These are phyloP conservation scores for Cryptocheilus praepositus DNA, from an alignment of 2,888 invertebrate species.

Conservation along the genomic window DNA sequence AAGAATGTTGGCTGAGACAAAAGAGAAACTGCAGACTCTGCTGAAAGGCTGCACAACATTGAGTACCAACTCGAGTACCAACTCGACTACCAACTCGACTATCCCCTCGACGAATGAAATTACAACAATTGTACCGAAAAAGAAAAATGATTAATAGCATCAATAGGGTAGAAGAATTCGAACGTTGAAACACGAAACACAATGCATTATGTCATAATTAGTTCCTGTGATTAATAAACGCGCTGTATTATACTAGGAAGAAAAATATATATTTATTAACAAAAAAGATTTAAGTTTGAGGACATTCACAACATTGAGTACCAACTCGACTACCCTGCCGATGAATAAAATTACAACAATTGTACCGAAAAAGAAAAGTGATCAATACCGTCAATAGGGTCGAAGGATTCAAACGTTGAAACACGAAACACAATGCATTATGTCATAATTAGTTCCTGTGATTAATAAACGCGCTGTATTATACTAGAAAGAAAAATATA, in stretches of 20 bases:
- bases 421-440: too few relatives aligned
- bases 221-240: too few relatives aligned
- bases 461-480: too few relatives aligned
- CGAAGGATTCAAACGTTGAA: too few relatives aligned
- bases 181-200: too few relatives aligned
- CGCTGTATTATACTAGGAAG: too few relatives aligned
- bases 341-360: neutral
- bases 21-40: conserved; percentile 31
- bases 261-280: too few relatives aligned
- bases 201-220: too few relatives aligned
- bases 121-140: neutral
- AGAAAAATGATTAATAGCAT: neutral
- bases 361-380: neutral
- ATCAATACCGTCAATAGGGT: neutral
- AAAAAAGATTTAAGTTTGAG: too few relatives aligned
- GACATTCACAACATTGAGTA: conserved; percentile 4
- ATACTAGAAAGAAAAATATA: too few relatives aligned
- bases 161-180: too few relatives aligned
- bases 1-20: conserved; percentile 39
- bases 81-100: neutral
- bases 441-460: too few relatives aligned
- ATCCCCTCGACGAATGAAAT: neutral
- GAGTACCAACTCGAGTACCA: neutral
- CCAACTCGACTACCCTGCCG: neutral
- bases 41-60: conserved; percentile 4